Evolutionary conservation across 2,888 invertebrate species (phyloP).

Genomic region (Eupithecia tripunctaria): DNA sequence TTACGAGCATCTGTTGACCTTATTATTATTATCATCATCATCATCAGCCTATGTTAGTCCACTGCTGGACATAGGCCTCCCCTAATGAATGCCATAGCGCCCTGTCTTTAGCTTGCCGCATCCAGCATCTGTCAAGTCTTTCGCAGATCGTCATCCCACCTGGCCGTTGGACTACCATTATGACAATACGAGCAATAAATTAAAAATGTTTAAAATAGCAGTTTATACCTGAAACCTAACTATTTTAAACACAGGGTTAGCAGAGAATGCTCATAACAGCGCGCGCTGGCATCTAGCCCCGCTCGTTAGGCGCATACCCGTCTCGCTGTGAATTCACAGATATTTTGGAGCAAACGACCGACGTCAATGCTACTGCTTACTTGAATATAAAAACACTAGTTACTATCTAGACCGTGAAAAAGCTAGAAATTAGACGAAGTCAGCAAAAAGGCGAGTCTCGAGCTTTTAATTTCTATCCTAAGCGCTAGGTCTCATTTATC

Average conservation of each 20-base stretch:
- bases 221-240: neutral
- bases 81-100: too few species aligned
- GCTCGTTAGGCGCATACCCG: neutral
- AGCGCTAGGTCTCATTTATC: neutral
- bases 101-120: too few species aligned
- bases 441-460: neutral
- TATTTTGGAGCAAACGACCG: neutral
- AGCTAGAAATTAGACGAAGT: neutral
- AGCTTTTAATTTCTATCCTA: neutral
- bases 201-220: neutral
- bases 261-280: neutral
- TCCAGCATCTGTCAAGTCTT: too few species aligned
- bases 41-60: too few species aligned
- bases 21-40: too few species aligned
- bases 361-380: neutral
- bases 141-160: too few species aligned
- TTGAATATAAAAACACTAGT: neutral
- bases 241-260: conserved; percentile 2
- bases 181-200: neutral
- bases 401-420: neutral
- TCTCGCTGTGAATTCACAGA: neutral
- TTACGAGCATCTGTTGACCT: too few species aligned
- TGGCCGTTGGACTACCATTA: neutral
- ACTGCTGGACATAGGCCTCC: too few species aligned
- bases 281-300: neutral